These are phyloP conservation scores for Elymnias hypermnestra DNA, from an alignment of 1,140 invertebrate species.

Conservation along the genomic window DNA sequence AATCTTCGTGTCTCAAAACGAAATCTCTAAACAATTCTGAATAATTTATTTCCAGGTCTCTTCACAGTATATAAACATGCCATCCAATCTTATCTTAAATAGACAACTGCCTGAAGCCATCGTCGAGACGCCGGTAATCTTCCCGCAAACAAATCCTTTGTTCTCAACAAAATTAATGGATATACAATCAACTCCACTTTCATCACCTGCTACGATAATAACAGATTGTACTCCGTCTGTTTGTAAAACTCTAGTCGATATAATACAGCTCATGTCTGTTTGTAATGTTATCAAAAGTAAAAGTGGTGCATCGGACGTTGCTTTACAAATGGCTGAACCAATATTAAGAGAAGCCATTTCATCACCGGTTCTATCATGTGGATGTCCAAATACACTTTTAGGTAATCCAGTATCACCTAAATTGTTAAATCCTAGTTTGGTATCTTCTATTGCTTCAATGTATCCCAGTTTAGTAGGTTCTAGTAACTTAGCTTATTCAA, in stretches of 20 bases:
- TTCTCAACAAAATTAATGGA: neutral
- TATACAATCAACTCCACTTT: neutral
- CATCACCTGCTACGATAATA: conserved; percentile 36
- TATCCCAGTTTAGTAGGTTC: neutral
- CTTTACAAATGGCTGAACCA: conserved; percentile 35
- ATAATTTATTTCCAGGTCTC: conserved; percentile 29
- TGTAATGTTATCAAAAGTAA: conserved; percentile 46
- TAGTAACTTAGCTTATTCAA: no score
- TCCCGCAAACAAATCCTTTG: neutral
- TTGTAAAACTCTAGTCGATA: conserved; percentile 52
- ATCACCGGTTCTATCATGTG: no score
- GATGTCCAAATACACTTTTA: conserved; percentile 35
- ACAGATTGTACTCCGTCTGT: conserved; percentile 54
- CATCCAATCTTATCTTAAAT: conserved; percentile 24
- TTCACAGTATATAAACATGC: conserved; percentile 26
- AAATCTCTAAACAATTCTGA: no score
- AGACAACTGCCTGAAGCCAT: conserved; percentile 23
- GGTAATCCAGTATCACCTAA: no score
- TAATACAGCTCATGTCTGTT: conserved; percentile 57
- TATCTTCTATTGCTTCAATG: neutral
- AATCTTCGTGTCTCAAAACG: no score
- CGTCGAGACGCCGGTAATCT: conserved; percentile 16
- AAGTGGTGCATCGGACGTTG: conserved; percentile 30
- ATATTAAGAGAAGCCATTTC: conserved; percentile 41
- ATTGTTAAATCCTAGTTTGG: conserved; percentile 1